Conservation (phyloP, 2,888 invertebrate species). For the Tanytarsus gracilentus region DNA sequence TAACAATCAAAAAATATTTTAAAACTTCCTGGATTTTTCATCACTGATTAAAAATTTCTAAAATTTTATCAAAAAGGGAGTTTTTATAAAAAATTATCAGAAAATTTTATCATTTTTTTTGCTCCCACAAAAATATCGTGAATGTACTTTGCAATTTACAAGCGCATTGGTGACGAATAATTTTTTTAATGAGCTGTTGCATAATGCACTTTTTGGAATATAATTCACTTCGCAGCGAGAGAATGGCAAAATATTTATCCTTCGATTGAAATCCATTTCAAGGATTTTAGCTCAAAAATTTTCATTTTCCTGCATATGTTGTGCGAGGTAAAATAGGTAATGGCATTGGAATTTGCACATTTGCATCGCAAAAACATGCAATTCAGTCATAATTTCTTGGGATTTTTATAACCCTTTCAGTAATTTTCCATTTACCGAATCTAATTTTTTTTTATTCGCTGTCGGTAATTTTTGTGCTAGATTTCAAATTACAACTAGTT, state of each 20-base stretch:
- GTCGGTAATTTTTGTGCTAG: neutral
- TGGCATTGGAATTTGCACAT: neutral
- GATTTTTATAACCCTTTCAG: neutral
- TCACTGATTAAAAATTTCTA: no score
- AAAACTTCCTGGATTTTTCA: no score
- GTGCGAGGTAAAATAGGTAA: neutral
- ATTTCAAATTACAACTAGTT: conserved; percentile 8
- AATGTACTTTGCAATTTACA: no score
- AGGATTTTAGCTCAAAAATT: neutral
- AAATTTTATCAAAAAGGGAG: no score
- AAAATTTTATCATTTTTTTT: no score
- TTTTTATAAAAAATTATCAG: no score
- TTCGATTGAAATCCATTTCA: neutral
- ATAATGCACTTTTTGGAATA: no score
- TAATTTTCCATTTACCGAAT: conserved; percentile 13
- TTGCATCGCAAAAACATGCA: neutral
- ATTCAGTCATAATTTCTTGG: conserved; percentile 1
- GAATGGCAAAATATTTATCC: neutral
- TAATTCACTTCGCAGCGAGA: no score
- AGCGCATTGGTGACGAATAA: no score
- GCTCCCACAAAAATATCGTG: no score
- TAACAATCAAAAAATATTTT: no score
- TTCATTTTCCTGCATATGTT: neutral
- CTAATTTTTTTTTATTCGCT: conserved; percentile 14
- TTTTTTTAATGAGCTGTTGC: no score